Conservation (phyloP, 1,140 invertebrate genomes). For the Aphaenogaster floridana region DNA sequence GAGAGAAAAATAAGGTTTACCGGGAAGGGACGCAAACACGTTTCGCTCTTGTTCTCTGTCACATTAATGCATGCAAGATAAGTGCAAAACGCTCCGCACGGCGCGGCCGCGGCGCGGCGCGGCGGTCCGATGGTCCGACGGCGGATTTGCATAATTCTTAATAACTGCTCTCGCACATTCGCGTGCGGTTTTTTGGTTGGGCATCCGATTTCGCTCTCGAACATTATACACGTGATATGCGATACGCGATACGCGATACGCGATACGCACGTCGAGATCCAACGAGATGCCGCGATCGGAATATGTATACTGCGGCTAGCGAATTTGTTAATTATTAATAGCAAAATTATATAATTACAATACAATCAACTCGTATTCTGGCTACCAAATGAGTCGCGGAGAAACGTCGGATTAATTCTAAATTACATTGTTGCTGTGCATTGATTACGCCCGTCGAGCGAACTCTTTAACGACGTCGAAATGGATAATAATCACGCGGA, state of each 20-base stretch:
- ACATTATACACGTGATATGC: slow-evolving; percentile 25
- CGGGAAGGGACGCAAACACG: slow-evolving; percentile 41
- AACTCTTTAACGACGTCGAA: neutral
- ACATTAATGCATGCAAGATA: slow-evolving; percentile 53
- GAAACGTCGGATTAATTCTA: slow-evolving; percentile 32
- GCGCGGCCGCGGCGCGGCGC: neutral
- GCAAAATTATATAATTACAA: slow-evolving; percentile 55
- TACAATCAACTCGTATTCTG: slow-evolving; percentile 9
- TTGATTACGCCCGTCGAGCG: neutral
- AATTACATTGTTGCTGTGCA: slow-evolving; percentile 7
- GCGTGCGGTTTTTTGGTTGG: slow-evolving; percentile 45
- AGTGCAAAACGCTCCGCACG: slow-evolving; percentile 13
- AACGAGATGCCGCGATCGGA: slow-evolving; percentile 4
- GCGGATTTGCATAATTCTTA: slow-evolving; percentile 61
- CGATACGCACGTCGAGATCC: slow-evolving; percentile 2
- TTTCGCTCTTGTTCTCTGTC: slow-evolving; percentile 53
- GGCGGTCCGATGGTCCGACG: neutral
- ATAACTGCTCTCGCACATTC: slow-evolving; percentile 35
- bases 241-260: slow-evolving; percentile 12
- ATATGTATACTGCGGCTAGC: neutral
- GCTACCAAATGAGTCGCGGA: neutral
- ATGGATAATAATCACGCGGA: slow-evolving; percentile 12
- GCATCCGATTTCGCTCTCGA: neutral
- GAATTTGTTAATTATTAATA: slow-evolving; percentile 42
- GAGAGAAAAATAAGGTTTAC: slow-evolving; percentile 41